phyloP scores from a whole-genome alignment of 2,888 invertebrate genomes.

The Nowickia ferox region DNA sequence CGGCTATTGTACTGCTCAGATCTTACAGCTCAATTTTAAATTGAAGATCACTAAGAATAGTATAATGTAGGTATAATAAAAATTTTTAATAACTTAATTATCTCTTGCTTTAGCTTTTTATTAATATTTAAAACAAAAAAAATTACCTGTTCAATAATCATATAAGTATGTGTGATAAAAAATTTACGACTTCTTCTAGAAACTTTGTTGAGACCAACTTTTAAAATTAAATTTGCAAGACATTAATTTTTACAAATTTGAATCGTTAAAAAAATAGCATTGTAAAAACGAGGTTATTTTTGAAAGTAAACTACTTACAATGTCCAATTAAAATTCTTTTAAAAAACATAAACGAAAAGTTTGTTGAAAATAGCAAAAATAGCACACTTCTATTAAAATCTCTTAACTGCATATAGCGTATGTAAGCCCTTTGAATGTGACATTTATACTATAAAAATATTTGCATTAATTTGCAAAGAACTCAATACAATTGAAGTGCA shows the following conservation, averaged over 20 bases:
- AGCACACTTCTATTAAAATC: neutral
- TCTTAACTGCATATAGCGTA: neutral
- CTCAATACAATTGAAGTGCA: conserved; percentile 39
- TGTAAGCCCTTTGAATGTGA: conserved; percentile 45
- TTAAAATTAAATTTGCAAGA: neutral
- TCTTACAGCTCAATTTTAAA: too few relatives aligned
- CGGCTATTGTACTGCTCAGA: too few relatives aligned
- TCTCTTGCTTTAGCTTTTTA: too few relatives aligned
- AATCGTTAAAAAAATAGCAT: neutral
- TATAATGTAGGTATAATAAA: too few relatives aligned
- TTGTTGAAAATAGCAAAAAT: neutral
- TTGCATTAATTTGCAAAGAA: conserved; percentile 32
- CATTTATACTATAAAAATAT: conserved; percentile 45
- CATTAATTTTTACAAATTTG: neutral
- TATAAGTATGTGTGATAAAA: too few relatives aligned
- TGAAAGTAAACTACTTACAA: neutral
- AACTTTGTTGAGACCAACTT: neutral
- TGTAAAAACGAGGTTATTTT: neutral
- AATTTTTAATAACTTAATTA: too few relatives aligned
- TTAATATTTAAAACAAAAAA: too few relatives aligned
- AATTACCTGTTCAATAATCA: too few relatives aligned
- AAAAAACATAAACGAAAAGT: neutral
- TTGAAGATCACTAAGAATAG: too few relatives aligned
- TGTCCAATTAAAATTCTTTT: conserved; percentile 14
- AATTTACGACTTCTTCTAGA: too few relatives aligned